Conservation (phyloP, 1,140 invertebrate genomes). For the Aphelenchoides fujianensis region DNA sequence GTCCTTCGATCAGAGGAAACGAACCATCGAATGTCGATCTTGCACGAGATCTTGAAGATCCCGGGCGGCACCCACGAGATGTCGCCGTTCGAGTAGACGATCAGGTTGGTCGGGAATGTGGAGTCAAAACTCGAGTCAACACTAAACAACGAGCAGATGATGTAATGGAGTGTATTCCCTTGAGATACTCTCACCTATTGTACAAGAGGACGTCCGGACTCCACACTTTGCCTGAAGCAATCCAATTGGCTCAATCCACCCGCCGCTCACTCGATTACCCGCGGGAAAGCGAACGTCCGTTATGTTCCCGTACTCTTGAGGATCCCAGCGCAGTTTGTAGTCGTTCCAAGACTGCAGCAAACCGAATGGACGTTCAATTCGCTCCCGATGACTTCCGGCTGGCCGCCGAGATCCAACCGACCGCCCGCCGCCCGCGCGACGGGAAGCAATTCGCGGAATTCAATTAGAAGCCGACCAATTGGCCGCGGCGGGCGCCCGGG, state of each 20-base stretch:
- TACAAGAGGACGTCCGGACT: conserved; percentile 70
- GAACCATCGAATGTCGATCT: conserved; percentile 63
- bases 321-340: conserved; percentile 94
- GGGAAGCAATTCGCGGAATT: too few relatives aligned
- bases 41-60: conserved; percentile 62
- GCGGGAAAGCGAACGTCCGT: conserved; percentile 90
- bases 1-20: too few relatives aligned
- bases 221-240: conserved; percentile 94
- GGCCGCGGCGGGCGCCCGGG: too few relatives aligned
- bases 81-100: conserved; percentile 57
- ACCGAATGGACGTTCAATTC: conserved; percentile 26
- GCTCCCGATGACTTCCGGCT: too few relatives aligned
- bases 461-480: too few relatives aligned
- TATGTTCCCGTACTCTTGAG: conserved; percentile 90
- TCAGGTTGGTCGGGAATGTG: conserved; percentile 61
- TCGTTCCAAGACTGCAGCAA: conserved; percentile 92
- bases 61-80: conserved; percentile 60
- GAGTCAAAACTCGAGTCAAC: conserved; percentile 61
- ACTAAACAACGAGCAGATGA: too few relatives aligned
- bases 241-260: too few relatives aligned
- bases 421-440: too few relatives aligned
- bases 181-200: too few relatives aligned
- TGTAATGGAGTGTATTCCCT: too few relatives aligned
- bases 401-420: too few relatives aligned
- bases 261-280: too few relatives aligned